Conservation (phyloP, 1,140 invertebrate genomes). For the Camponotus vicinus region DNA sequence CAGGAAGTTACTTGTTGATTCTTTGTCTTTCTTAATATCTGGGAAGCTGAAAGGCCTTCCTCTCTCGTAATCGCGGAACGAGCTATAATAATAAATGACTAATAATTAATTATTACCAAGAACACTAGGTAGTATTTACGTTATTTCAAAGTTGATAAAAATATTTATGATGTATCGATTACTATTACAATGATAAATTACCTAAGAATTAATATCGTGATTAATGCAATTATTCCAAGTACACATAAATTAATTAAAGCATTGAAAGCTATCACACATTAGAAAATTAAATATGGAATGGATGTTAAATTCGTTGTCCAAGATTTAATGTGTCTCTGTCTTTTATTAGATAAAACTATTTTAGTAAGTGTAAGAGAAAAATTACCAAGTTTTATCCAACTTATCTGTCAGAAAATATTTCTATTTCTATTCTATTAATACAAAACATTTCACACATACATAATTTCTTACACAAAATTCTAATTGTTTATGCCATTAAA, state of each 20-base stretch:
- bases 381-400: not conserved
- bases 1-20: slow-evolving; percentile 52
- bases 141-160: slow-evolving; percentile 13
- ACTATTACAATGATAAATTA: slow-evolving; percentile 36
- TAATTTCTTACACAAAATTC: no score
- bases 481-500: not conserved
- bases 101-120: slow-evolving; percentile 51
- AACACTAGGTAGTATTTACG: slow-evolving; percentile 22
- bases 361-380: not conserved
- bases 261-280: not conserved
- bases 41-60: not conserved
- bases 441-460: not conserved
- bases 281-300: not conserved
- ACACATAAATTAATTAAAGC: not conserved
- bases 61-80: not conserved
- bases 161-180: slow-evolving; percentile 8
- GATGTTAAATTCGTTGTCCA: not conserved
- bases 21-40: slow-evolving; percentile 51
- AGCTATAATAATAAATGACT: slow-evolving; percentile 38
- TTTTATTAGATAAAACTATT: not conserved
- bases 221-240: not conserved
- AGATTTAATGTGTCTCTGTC: not conserved
- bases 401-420: not conserved
- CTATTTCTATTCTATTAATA: not conserved
- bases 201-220: slow-evolving; percentile 20